Evolutionary conservation across 2,113 vertebrate genomes (phyloP).

Genomic region (Climacteris rufus): DNA sequence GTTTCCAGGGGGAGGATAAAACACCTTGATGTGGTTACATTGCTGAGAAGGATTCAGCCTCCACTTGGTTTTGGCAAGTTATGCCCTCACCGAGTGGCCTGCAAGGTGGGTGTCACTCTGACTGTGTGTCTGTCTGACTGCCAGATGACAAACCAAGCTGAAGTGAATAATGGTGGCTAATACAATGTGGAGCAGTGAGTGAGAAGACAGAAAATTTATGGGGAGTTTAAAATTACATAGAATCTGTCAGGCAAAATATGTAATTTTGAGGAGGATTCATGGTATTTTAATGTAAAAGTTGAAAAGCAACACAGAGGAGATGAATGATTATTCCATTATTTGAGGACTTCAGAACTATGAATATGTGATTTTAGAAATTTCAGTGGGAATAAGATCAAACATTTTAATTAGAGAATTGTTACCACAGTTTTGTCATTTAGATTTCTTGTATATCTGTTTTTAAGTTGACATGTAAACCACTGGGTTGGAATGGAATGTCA

Average conservation of each 20-base stretch:
- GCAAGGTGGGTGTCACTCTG: slow-evolving; percentile 85
- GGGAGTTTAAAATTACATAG: neutral
- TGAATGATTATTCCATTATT: neutral
- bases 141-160: neutral
- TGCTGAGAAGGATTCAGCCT: slow-evolving; percentile 94
- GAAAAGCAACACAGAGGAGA: neutral
- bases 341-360: neutral
- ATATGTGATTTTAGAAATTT: neutral
- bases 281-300: neutral
- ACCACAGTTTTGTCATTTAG: neutral
- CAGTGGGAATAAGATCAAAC: neutral
- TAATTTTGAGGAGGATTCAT: neutral
- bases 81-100: slow-evolving; percentile 96
- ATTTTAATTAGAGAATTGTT: neutral
- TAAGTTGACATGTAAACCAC: neutral
- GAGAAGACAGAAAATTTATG: neutral
- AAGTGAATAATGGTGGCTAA: neutral
- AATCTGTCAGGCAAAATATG: neutral
- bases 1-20: slow-evolving; percentile 91
- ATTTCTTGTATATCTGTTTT: neutral
- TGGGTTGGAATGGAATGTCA: neutral
- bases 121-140: neutral
- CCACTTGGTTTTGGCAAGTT: slow-evolving; percentile 96
- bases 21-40: slow-evolving; percentile 94
- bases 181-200: neutral